Conservation (phyloP, 2,888 invertebrate species). For the Tenthredo livida region DNA sequence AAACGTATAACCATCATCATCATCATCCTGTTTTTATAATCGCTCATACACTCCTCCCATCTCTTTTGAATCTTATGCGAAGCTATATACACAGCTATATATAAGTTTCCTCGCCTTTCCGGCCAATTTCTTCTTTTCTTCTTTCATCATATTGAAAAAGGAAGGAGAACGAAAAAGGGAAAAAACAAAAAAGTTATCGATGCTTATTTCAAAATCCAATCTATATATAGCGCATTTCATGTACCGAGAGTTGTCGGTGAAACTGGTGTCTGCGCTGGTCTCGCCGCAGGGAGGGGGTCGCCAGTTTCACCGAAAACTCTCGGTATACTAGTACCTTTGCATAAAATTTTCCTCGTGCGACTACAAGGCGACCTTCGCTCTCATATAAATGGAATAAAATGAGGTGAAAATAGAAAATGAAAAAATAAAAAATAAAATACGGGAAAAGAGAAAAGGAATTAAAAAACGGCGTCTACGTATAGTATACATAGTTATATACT, state of each 20-base stretch:
- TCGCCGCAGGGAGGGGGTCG: no score
- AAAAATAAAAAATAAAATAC: not conserved
- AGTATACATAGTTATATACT: not conserved
- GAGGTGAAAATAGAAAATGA: not conserved
- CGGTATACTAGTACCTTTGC: no score
- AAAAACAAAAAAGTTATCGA: not conserved
- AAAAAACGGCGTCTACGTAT: not conserved
- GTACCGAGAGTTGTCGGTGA: no score
- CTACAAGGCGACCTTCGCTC: not conserved
- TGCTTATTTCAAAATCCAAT: not conserved
- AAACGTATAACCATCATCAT: conserved; percentile 24
- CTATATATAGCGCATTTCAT: not conserved
- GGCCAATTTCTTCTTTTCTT: not conserved
- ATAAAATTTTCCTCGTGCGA: not conserved
- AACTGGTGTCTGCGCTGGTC: no score
- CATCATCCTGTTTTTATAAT: not conserved
- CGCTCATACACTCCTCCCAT: not conserved
- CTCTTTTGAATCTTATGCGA: not conserved
- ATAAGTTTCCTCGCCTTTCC: not conserved
- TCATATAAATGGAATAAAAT: not conserved
- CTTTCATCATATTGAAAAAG: no score
- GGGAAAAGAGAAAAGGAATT: not conserved
- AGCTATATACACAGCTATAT: not conserved
- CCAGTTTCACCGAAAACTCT: no score
- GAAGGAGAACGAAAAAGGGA: no score